phyloP scores from a whole-genome alignment of 2,113 vertebrate genomes.

The Trematocara zebra region DNA sequence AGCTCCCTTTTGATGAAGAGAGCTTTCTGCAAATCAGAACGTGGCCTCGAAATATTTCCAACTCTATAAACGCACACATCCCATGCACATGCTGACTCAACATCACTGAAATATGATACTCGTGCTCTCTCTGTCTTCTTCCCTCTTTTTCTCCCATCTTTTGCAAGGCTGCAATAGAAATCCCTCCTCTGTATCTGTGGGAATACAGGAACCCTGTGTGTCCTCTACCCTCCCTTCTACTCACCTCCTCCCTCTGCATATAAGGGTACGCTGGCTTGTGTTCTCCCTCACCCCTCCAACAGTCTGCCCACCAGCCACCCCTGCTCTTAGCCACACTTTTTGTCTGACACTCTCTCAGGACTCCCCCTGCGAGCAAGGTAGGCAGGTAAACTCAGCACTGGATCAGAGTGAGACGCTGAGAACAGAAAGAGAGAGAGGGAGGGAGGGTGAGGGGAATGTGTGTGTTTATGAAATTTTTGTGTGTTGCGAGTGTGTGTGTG shows the following conservation, averaged over 20 bases:
- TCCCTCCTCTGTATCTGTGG: constrained; percentile 67
- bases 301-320: neutral
- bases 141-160: constrained; percentile 68
- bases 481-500: neutral
- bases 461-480: neutral
- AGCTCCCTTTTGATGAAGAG: neutral
- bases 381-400: constrained; percentile 58
- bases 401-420: constrained; percentile 31
- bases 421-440: constrained; percentile 4
- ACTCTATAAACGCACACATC: constrained; percentile 47
- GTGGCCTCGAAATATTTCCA: constrained; percentile 23
- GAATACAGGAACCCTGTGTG: constrained; percentile 46
- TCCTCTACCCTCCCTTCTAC: constrained; percentile 64
- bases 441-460: neutral
- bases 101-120: constrained; percentile 86
- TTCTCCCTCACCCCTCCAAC: neutral
- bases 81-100: constrained; percentile 76
- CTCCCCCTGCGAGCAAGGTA: constrained; percentile 37
- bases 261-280: constrained; percentile 18
- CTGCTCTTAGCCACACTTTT: constrained; percentile 50
- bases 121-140: constrained; percentile 33
- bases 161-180: constrained; percentile 82
- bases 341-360: constrained; percentile 52
- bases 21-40: neutral
- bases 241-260: constrained; percentile 41